These are phyloP conservation scores for Tachuris rubrigastra DNA, from an alignment of 2,113 vertebrate genomes.

Conservation along the genomic window DNA sequence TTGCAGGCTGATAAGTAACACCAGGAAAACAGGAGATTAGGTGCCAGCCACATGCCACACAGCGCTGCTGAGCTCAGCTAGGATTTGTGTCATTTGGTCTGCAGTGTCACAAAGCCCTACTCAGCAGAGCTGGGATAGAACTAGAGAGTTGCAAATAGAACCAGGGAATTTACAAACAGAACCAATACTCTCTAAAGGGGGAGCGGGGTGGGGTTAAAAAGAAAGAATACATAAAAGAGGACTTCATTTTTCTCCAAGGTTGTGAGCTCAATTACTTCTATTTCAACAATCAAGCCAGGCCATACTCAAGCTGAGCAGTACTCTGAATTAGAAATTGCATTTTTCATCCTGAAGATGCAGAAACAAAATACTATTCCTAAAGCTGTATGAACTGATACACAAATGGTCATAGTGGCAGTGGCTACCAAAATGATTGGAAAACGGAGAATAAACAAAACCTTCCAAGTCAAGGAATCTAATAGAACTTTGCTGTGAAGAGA, in stretches of 20 bases:
- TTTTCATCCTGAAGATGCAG: not conserved
- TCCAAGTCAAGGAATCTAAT: not conserved
- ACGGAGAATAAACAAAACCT: not conserved
- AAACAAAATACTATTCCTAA: not conserved
- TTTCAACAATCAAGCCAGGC: not conserved
- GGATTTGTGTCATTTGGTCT: not conserved
- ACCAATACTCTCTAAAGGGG: fast-evolving
- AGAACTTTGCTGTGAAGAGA: not conserved
- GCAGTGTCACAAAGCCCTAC: not conserved
- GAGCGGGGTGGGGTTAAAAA: not conserved
- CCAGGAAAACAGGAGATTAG: not conserved
- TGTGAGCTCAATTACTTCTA: fast-evolving
- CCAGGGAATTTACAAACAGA: not conserved
- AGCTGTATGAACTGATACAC: not conserved
- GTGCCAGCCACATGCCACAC: not conserved
- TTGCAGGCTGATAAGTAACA: not conserved
- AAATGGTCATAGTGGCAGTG: not conserved
- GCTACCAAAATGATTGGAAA: not conserved
- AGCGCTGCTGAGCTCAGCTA: not conserved
- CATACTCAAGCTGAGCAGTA: not conserved
- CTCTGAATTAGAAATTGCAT: not conserved
- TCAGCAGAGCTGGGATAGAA: not conserved
- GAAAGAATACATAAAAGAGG: fast-evolving
- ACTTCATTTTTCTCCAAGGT: not conserved
- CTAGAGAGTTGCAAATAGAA: too few species aligned